Base-by-base conservation (phyloP, 2,797 vertebrate species). In the Tadarida brasiliensis region DNA sequence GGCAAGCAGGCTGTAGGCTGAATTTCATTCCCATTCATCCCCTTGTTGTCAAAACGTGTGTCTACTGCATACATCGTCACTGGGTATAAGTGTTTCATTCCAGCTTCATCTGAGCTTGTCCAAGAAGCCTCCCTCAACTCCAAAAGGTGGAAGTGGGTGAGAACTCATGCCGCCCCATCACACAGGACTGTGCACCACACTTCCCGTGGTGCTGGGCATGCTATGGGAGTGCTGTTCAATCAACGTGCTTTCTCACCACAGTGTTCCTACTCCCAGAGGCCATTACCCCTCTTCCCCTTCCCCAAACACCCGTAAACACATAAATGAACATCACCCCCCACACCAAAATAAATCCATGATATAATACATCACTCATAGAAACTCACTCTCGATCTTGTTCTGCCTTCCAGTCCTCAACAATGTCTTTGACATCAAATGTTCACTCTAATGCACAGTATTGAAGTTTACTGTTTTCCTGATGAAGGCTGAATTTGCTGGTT, bases 161-260 rank as follows among this genome's bases (percentile, higher is more conserved):
- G 70, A 33, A 24, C 9, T 0, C 10, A 11, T 26, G n/a, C 7
- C 2, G 12, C 19, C 11, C 10, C 14, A 16, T 5, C 51, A 22
- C 10, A n/a, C 7, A 22, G 0, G 0, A 0, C 22, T 5, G 1
- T 59, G 16, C 11, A 35, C 56, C 7, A 17, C 0, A 86, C 9
- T 5, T 49, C 2, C 47, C 14, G 0, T 16, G 17, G 59, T 11
- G 5, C 61, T 28, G 0, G 26, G 22, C 16, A n/a, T 19, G 3
- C 39, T 44, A 44, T 7, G 39, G 39, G 7, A 44, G 3, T 7
- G 39, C 39, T 44, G 39, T 44, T 44, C 39, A 44, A 44, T 44
- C 39, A 44, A 44, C 39, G 7, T 33, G 65, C 4, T 11, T 20
- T 30, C 20, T 5, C 76, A 30, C 15, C 0, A 2, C 6, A 0